Evolutionary conservation across 2,797 vertebrate genomes (phyloP).

Genomic region (Rousettus madagascariensis): DNA sequence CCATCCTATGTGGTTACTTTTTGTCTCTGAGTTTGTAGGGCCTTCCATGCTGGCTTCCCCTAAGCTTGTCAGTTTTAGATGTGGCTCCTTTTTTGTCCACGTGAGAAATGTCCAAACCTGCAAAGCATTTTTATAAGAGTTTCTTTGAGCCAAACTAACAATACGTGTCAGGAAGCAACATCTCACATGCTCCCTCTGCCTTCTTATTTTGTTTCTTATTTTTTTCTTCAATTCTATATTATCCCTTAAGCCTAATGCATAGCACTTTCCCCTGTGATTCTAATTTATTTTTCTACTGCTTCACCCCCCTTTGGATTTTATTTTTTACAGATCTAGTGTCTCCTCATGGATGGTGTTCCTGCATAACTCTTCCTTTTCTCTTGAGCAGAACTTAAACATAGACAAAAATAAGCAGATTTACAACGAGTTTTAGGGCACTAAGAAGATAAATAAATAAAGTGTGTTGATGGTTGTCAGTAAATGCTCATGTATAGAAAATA

Average conservation of each 20-base stretch:
- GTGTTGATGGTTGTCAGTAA: conserved; percentile 13
- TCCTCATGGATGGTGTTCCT: background rate
- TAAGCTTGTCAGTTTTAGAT: too few relatives aligned
- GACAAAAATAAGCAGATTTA: background rate
- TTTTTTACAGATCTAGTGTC: background rate
- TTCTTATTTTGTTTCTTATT: background rate
- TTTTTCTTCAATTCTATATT: background rate
- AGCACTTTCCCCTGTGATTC: background rate
- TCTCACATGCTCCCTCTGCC: background rate
- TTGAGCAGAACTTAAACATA: background rate
- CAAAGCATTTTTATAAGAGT: too few relatives aligned
- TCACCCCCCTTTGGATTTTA: background rate
- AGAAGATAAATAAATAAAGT: background rate
- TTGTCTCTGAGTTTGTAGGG: too few relatives aligned
- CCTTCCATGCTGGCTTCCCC: too few relatives aligned
- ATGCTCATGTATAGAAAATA: background rate
- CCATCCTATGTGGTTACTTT: too few relatives aligned
- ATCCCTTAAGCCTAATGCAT: background rate
- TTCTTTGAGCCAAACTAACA: too few relatives aligned
- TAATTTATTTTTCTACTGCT: background rate
- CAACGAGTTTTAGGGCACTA: background rate
- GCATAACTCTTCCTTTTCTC: background rate
- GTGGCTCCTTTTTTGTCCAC: too few relatives aligned
- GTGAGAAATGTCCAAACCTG: too few relatives aligned
- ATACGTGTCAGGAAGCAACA: too few relatives aligned